phyloP scores from a whole-genome alignment of 1,140 invertebrate species.

The Thaumetopoea pityocampa region DNA sequence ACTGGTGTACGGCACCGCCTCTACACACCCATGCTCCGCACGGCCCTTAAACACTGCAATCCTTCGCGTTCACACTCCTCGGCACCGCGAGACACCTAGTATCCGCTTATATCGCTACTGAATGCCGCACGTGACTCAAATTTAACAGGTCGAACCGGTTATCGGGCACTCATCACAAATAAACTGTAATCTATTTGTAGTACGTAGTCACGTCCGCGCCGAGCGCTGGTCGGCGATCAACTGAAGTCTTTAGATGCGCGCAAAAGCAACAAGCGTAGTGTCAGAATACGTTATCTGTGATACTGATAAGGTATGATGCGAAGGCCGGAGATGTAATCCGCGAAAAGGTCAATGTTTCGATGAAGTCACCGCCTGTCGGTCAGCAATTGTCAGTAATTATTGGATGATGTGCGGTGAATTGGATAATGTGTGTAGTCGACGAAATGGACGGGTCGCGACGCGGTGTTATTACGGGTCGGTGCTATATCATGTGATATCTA shows the following conservation, averaged over 20 bases:
- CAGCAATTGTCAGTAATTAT: no score
- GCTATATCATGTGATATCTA: no score
- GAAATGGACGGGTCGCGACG: slow-evolving; percentile 2
- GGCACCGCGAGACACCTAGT: no score
- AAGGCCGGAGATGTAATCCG: slow-evolving; percentile 32
- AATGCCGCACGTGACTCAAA: slow-evolving; percentile 26
- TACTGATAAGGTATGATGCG: slow-evolving; percentile 44
- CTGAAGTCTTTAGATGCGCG: slow-evolving; percentile 21
- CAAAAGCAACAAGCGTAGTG: neutral
- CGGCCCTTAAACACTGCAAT: slow-evolving; percentile 58
- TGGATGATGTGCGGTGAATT: slow-evolving; percentile 23
- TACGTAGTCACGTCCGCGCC: slow-evolving; percentile 11
- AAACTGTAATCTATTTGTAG: slow-evolving; percentile 2
- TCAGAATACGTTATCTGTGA: slow-evolving; percentile 26
- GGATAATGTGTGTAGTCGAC: slow-evolving; percentile 19
- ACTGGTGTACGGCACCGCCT: slow-evolving; percentile 21
- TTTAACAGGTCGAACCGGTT: slow-evolving; percentile 39
- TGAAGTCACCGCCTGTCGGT: slow-evolving; percentile 54
- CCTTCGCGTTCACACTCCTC: slow-evolving; percentile 33
- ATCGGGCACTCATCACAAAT: no score
- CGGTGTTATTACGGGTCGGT: neutral
- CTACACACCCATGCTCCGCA: slow-evolving; percentile 31
- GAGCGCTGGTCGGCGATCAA: slow-evolving; percentile 23
- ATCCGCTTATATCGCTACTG: no score
- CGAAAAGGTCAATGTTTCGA: slow-evolving; percentile 68